Percentiles rank a stretch among this genome's conserved stretches.
Conservation (phyloP, 2,797 vertebrate species). For the Danionella dracula region DNA sequence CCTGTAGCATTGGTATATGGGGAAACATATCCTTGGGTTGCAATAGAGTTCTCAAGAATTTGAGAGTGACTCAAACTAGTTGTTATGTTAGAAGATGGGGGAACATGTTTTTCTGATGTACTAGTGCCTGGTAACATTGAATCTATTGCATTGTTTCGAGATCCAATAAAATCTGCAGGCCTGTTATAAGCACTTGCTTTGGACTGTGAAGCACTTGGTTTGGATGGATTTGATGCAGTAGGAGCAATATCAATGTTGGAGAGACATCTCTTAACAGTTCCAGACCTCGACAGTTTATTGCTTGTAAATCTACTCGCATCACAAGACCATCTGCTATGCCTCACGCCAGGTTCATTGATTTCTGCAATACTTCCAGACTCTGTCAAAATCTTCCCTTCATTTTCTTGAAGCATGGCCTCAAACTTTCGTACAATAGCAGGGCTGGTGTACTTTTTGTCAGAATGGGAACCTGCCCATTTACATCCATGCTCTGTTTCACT, state of each 20-base stretch:
- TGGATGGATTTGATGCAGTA: constrained; percentile 40
- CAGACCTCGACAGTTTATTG: constrained; percentile 58
- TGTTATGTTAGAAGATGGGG: no score
- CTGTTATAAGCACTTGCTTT: no score
- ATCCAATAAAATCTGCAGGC: constrained; percentile 49
- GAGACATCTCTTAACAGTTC: constrained; percentile 76
- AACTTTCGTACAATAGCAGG: constrained; percentile 68
- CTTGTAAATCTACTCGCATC: constrained; percentile 67
- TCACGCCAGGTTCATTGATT: constrained; percentile 62
- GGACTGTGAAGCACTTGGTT: no score
- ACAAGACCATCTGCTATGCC: constrained; percentile 77
- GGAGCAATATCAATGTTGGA: constrained; percentile 72
- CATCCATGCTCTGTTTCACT: constrained; percentile 66
- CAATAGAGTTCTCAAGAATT: no score
- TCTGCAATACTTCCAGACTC: constrained; percentile 55
- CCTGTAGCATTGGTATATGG: no score
- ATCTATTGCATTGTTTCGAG: no score
- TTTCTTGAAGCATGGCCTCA: constrained; percentile 67
- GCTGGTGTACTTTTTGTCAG: constrained; percentile 62
- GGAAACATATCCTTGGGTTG: no score
- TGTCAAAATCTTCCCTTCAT: constrained; percentile 68
- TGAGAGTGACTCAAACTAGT: no score
- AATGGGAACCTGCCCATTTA: constrained; percentile 54
- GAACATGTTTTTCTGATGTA: no score
- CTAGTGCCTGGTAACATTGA: no score